Evolutionary conservation across 2,888 invertebrate genomes (phyloP).

Genomic region (Pediacus dermestoides): DNA sequence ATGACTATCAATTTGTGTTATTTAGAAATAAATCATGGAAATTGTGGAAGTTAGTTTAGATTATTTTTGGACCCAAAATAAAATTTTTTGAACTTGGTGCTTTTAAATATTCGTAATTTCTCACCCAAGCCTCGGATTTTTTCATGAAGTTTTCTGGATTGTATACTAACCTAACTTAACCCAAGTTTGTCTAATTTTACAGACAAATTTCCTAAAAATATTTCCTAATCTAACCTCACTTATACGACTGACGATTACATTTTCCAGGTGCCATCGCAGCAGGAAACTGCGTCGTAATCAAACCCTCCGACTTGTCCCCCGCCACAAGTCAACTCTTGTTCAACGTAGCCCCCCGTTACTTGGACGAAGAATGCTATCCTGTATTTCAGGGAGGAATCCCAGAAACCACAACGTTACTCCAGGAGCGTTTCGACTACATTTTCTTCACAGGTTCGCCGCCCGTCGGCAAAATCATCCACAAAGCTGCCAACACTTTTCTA

Average conservation of each 20-base stretch:
- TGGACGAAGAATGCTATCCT: constrained; percentile 84
- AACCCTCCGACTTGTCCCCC: constrained; percentile 86
- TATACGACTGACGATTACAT: constrained; percentile 2
- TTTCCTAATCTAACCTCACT: too few species aligned
- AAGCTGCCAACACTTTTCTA: constrained; percentile 77
- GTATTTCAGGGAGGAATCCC: constrained; percentile 78
- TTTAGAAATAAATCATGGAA: too few species aligned
- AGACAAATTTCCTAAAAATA: constrained; percentile 6
- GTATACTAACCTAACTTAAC: too few species aligned
- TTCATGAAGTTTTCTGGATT: too few species aligned
- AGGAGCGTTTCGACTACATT: constrained; percentile 91
- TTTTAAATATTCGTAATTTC: too few species aligned
- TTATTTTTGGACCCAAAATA: too few species aligned
- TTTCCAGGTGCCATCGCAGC: constrained; percentile 73
- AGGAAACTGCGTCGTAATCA: constrained; percentile 91
- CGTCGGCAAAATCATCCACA: constrained; percentile 85
- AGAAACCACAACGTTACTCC: constrained; percentile 82
- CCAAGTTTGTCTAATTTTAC: constrained; percentile 7
- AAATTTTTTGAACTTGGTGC: too few species aligned
- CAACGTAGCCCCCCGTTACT: constrained; percentile 77
- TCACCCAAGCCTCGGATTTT: too few species aligned
- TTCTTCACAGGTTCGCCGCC: constrained; percentile 88
- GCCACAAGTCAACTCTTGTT: constrained; percentile 69
- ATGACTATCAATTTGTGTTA: too few species aligned
- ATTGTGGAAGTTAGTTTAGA: too few species aligned